phyloP scores from a whole-genome alignment of 2,113 vertebrate genomes.

The Leucopsar rothschildi region DNA sequence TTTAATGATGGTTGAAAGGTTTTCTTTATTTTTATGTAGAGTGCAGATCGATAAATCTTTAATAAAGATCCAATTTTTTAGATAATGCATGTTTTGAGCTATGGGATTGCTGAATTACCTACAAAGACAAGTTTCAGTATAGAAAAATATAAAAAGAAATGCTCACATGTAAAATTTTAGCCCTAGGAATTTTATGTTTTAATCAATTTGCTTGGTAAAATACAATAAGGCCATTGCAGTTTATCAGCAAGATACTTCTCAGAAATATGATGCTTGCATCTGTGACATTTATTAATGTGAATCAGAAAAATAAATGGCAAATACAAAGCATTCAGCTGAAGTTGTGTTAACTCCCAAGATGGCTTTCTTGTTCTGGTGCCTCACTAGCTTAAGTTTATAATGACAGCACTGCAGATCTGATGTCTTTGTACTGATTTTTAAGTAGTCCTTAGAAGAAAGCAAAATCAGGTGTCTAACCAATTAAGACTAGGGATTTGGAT shows the following conservation, averaged over 20 bases:
- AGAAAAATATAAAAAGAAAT: background rate
- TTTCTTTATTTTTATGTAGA: conserved; percentile 14
- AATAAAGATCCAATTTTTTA: conserved; percentile 22
- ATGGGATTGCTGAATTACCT: background rate
- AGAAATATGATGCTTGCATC: conserved; percentile 78
- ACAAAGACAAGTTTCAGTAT: background rate
- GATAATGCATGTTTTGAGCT: conserved; percentile 17
- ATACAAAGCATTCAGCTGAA: conserved; percentile 50
- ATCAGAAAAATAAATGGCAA: conserved; percentile 62
- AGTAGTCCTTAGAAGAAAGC: conserved; percentile 24
- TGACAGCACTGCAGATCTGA: conserved; percentile 37
- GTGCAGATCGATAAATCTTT: conserved; percentile 21
- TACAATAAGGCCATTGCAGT: conserved; percentile 69
- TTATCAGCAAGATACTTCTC: conserved; percentile 77
- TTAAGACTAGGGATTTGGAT: background rate
- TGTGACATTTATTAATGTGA: conserved; percentile 73
- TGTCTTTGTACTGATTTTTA: conserved; percentile 50
- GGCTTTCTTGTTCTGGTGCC: conserved; percentile 26
- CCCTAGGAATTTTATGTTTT: conserved; percentile 53
- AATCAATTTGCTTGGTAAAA: conserved; percentile 84
- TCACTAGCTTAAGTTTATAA: conserved; percentile 47
- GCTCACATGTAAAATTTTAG: conserved; percentile 22
- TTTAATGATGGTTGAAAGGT: background rate
- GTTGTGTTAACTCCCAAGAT: conserved; percentile 64
- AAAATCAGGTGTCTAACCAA: conserved; percentile 44